Evolutionary conservation across 2,888 invertebrate species (phyloP).

Genomic region (Sminthurinus aureus): DNA sequence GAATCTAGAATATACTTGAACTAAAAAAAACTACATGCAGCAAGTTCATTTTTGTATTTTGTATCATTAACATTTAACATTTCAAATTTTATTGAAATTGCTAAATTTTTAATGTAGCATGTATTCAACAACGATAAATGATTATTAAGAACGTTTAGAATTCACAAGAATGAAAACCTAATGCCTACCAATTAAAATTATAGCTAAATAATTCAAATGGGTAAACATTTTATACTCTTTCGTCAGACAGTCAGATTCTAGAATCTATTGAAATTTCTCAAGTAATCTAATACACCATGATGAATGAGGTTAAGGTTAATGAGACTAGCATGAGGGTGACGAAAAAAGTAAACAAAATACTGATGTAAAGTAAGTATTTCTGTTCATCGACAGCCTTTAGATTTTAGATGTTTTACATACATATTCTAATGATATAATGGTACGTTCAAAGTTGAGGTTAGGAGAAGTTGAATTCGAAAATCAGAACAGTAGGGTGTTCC

Average conservation of each 20-base stretch:
- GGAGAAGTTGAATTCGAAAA: too few relatives aligned
- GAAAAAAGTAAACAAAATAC: slow-evolving; percentile 22
- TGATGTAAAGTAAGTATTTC: neutral
- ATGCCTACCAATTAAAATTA: neutral
- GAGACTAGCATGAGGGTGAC: neutral
- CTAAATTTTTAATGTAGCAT: too few relatives aligned
- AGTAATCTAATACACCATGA: neutral
- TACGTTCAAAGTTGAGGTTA: neutral
- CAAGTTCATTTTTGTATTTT: too few relatives aligned
- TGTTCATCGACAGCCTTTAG: neutral
- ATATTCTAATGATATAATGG: neutral
- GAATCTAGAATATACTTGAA: neutral
- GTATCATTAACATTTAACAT: too few relatives aligned
- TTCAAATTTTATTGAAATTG: too few relatives aligned
- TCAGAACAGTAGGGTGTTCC: too few relatives aligned
- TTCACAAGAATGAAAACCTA: neutral
- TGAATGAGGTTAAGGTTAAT: slow-evolving; percentile 21
- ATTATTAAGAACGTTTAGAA: neutral
- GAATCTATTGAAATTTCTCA: too few relatives aligned
- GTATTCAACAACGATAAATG: too few relatives aligned
- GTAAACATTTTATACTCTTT: neutral
- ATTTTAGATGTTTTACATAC: too few relatives aligned
- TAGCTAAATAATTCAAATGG: neutral
- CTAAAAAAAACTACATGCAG: neutral
- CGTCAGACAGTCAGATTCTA: neutral